Evolutionary conservation across 2,888 invertebrate species (phyloP).

Genomic region (Chydorus sphaericus): DNA sequence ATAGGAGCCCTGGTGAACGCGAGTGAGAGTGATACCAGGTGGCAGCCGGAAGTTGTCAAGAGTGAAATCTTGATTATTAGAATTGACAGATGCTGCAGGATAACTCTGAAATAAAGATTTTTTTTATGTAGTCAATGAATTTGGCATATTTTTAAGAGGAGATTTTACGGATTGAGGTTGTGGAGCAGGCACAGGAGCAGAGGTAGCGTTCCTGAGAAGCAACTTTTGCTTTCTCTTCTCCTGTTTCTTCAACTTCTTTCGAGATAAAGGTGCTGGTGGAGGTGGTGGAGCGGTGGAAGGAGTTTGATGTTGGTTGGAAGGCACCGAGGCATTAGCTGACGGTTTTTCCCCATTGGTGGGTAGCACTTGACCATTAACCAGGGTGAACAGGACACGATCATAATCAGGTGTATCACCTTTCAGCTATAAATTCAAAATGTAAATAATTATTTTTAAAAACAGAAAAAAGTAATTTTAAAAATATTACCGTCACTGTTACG

Average conservation of each 20-base stretch:
- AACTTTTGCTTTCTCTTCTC: constrained; percentile 18
- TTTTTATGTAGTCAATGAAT: neutral
- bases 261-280: constrained; percentile 13
- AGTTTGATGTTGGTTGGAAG: too few species aligned
- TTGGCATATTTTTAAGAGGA: neutral
- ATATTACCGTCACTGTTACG: constrained; percentile 61
- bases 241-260: constrained; percentile 19
- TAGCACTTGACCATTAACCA: constrained; percentile 34
- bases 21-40: constrained; percentile 64
- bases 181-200: neutral
- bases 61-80: constrained; percentile 17
- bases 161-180: neutral
- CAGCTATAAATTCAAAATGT: too few species aligned
- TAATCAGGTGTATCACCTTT: constrained; percentile 57
- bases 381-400: constrained; percentile 54
- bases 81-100: neutral
- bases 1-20: constrained; percentile 35
- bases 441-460: too few species aligned
- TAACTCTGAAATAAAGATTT: neutral
- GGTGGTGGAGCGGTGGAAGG: neutral
- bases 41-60: constrained; percentile 49
- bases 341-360: neutral
- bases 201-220: constrained; percentile 21
- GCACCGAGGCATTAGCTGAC: neutral
- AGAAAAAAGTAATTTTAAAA: too few species aligned